phyloP scores from a whole-genome alignment of 2,888 invertebrate genomes.

The Drosophila robusta region DNA sequence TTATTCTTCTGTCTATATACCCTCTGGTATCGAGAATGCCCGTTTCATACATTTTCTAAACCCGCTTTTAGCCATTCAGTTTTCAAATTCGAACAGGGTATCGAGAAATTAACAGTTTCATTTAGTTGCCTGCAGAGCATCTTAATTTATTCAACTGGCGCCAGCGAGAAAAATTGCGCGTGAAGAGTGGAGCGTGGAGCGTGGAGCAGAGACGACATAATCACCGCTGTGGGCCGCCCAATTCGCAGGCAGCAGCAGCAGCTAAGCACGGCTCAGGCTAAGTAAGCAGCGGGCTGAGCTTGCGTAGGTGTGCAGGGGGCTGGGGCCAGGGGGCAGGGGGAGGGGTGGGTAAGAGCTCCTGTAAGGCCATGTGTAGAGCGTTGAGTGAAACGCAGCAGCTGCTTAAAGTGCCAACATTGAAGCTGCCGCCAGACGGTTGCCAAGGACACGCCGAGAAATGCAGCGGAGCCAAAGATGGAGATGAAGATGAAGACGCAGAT shows the following conservation, averaged over 20 bases:
- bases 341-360: slow-evolving; percentile 1
- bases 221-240: slow-evolving; percentile 72
- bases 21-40: too few species aligned
- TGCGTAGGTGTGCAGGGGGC: background rate
- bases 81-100: background rate
- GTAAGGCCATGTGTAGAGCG: slow-evolving; percentile 35
- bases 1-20: too few species aligned
- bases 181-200: background rate
- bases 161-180: slow-evolving; percentile 65
- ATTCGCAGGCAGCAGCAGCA: slow-evolving; percentile 52
- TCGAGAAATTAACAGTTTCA: slow-evolving; percentile 69
- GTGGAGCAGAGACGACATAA: slow-evolving; percentile 64
- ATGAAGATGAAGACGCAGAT: slow-evolving; percentile 47
- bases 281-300: slow-evolving; percentile 25
- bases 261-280: slow-evolving; percentile 63
- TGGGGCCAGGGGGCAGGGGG: too few species aligned
- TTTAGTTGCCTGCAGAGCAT: slow-evolving; percentile 60
- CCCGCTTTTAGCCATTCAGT: background rate
- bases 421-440: slow-evolving; percentile 26
- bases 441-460: slow-evolving; percentile 26
- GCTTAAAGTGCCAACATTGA: slow-evolving; percentile 64
- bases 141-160: slow-evolving; percentile 76
- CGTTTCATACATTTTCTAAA: too few species aligned
- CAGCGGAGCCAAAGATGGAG: slow-evolving; percentile 48
- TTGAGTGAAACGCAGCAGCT: slow-evolving; percentile 63